These are phyloP conservation scores for Oxyruncus cristatus DNA, from an alignment of 2,113 vertebrate species.

Conservation along the genomic window DNA sequence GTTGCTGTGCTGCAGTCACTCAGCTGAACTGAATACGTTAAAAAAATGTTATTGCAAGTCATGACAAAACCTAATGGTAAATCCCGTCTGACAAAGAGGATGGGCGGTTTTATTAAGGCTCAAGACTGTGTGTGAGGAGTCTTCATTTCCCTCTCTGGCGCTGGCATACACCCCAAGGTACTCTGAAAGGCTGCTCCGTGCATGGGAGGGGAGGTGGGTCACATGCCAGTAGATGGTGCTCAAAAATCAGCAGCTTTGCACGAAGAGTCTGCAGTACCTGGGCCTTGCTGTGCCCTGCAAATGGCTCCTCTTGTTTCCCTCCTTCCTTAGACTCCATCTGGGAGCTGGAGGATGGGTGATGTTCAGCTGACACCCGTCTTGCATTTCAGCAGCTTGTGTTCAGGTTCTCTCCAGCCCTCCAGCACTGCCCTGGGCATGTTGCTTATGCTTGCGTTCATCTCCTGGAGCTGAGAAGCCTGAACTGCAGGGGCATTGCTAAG, in stretches of 20 bases:
- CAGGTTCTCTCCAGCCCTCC: neutral
- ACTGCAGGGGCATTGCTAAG: no score
- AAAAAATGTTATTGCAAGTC: neutral
- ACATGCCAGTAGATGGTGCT: neutral
- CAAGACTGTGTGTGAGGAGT: neutral
- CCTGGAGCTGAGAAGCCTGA: neutral
- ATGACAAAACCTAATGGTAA: neutral
- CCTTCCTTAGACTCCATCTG: neutral
- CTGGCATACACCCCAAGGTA: neutral
- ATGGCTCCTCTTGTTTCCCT: neutral
- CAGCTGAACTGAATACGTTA: neutral
- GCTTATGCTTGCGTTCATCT: neutral
- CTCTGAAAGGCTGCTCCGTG: neutral
- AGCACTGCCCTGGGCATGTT: neutral
- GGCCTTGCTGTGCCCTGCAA: neutral
- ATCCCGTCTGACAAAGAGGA: neutral
- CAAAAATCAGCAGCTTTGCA: neutral
- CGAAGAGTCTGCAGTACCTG: rapidly evolving
- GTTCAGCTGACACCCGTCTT: neutral
- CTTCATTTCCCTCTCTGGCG: neutral
- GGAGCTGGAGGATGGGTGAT: neutral
- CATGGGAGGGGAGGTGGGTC: neutral
- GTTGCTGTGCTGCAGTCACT: neutral
- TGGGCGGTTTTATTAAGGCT: neutral
- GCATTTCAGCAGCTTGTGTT: neutral